phyloP scores from a whole-genome alignment of 2,113 vertebrate species.

The Lepidothrix coronata region DNA sequence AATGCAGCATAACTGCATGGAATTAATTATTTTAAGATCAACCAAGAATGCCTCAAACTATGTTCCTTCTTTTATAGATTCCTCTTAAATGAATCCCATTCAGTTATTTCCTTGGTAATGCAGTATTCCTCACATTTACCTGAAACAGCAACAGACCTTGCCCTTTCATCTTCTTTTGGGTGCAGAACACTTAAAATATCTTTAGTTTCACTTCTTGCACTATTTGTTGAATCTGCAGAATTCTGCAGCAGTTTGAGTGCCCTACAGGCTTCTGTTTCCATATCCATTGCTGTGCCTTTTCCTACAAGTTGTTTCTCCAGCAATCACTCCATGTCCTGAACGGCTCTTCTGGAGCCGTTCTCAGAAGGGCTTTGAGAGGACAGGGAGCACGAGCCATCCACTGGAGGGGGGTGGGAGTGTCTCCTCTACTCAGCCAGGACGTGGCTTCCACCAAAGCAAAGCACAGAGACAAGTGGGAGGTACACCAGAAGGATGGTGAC shows the following conservation, averaged over 20 bases:
- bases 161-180: neutral
- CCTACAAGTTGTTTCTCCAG: neutral
- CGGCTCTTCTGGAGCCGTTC: neutral
- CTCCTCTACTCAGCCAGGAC: neutral
- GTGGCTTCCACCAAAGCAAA: neutral
- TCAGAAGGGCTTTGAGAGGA: neutral
- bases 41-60: neutral
- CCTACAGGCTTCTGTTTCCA: neutral
- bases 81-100: neutral
- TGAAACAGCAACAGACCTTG: neutral
- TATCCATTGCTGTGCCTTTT: neutral
- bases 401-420: fast-evolving
- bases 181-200: neutral
- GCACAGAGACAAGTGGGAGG: neutral
- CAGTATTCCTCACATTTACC: neutral
- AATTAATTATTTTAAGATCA: neutral
- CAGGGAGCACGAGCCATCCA: neutral
- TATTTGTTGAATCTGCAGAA: neutral
- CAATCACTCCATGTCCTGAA: neutral
- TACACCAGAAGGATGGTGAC: neutral
- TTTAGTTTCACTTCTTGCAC: neutral
- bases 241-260: neutral
- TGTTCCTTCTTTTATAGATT: neutral
- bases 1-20: neutral
- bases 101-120: neutral